Percentiles rank a stretch among this genome's conserved stretches.
These are phyloP conservation scores for Campoplex nolae DNA, from an alignment of 2,888 invertebrate species.

Conservation along the genomic window DNA sequence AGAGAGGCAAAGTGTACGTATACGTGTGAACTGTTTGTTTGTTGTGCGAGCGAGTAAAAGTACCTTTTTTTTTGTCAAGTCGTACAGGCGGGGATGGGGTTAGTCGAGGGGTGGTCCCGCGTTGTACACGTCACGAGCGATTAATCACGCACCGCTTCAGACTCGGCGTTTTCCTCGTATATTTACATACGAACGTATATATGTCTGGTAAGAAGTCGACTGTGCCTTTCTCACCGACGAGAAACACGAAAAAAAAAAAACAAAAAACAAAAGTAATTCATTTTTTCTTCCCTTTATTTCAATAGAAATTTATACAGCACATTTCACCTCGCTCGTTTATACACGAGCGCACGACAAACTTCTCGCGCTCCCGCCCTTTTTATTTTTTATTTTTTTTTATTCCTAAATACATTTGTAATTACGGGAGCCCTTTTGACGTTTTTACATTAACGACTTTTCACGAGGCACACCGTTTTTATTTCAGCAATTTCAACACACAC, in stretches of 20 bases:
- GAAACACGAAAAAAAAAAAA: not conserved
- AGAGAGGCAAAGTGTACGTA: conserved; percentile 18
- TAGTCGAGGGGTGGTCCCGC: conserved; percentile 17
- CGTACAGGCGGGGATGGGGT: conserved; percentile 33
- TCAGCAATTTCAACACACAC: not conserved
- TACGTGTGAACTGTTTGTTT: conserved; percentile 28
- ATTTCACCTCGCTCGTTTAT: conserved; percentile 8
- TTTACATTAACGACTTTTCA: conserved; percentile 29
- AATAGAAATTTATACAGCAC: conserved; percentile 24
- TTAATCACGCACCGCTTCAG: conserved; percentile 70
- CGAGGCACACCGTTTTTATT: conserved; percentile 4
- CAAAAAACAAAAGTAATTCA: not conserved
- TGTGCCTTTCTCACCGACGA: not conserved
- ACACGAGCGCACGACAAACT: conserved; percentile 9
- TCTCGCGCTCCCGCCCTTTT: not conserved
- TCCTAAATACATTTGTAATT: conserved; percentile 41
- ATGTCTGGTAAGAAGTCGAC: conserved; percentile 24
- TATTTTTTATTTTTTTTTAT: not conserved
- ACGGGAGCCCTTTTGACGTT: conserved; percentile 36
- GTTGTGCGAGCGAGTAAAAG: conserved; percentile 30
- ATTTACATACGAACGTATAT: conserved; percentile 66
- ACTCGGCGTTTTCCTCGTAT: conserved; percentile 56
- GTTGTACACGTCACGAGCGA: conserved; percentile 64
- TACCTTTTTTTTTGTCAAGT: conserved; percentile 30
- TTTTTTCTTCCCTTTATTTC: conserved; percentile 3